Base-by-base conservation (phyloP, 2,888 invertebrate genomes). In the Cenopis cana region DNA sequence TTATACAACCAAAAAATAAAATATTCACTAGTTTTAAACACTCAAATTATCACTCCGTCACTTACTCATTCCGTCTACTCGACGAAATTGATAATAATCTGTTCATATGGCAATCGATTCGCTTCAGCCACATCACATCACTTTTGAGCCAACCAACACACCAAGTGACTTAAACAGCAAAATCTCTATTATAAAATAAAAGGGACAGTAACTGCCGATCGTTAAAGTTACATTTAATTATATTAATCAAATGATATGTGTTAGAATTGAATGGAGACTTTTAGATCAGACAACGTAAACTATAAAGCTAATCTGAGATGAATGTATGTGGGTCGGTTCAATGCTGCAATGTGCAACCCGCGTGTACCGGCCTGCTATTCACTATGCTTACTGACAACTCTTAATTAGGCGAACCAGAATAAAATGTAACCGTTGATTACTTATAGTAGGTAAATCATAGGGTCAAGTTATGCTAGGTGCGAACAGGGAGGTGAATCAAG, bases 321-420 rank as follows among this genome's bases (percentile, higher is more conserved):
- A 73, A 74, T 76, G 70, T 74, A 80, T 77, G 78, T 81, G 73
- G 78, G 77, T 74, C 78, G 74, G 76, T 77, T 69, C 76, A 73
- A 74, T 76, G 76, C 75, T 74, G 74, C 74, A 73, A 74, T 75
- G 74, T 75, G 75, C 75, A 64, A 76, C 75, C 79, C 77, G 79
- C 77, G 74, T 77, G 75, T 77, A 78, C 77, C 78, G 73, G 76
- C 6, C 8, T n/a, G 46, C 8, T n/a, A 46, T 46, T 46, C 14
- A 46, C 1, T 2, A n/a, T n/a, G 46, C n/a, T n/a, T n/a, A n/a
- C n/a, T n/a, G 46, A 46, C 46, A 46, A 46, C n/a, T 46, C 14
- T 24, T 24, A 46, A 14, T n/a, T 33, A 33, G 33, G n/a, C 46
- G 46, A n/a, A n/a, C 46, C 46, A 46, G 46, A n/a, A n/a, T 46